Evolutionary conservation across 2,113 vertebrate genomes (phyloP).

Genomic region (Caranx ignobilis): DNA sequence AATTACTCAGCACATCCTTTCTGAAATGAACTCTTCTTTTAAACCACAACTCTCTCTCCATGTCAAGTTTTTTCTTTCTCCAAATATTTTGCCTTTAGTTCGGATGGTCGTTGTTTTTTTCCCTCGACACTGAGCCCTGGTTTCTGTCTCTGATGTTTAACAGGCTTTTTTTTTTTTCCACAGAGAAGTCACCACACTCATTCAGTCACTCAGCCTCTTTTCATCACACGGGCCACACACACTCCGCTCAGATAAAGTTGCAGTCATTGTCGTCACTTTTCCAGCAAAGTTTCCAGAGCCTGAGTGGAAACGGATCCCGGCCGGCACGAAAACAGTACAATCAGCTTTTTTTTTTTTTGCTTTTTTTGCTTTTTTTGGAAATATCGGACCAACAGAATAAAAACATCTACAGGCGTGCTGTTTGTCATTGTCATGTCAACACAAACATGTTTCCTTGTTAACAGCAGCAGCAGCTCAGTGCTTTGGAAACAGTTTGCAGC

Average conservation of each 20-base stretch:
- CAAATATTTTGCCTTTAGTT: constrained; percentile 36
- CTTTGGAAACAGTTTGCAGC: neutral
- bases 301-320: constrained; percentile 1
- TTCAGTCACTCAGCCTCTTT: neutral
- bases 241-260: neutral
- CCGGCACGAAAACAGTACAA: neutral
- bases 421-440: neutral
- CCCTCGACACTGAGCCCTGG: neutral
- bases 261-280: neutral
- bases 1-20: neutral
- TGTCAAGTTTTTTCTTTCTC: neutral
- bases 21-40: neutral
- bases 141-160: neutral
- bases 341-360: neutral
- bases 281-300: neutral
- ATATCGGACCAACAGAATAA: neutral
- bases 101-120: neutral
- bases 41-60: too few relatives aligned
- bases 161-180: neutral
- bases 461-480: constrained; percentile 20
- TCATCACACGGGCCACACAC: neutral
- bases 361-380: neutral
- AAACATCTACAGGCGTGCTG: neutral
- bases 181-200: neutral
- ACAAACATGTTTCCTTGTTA: neutral